These are phyloP conservation scores for Hystrix brachyura DNA, from an alignment of 2,113 vertebrate genomes.

Conservation along the genomic window DNA sequence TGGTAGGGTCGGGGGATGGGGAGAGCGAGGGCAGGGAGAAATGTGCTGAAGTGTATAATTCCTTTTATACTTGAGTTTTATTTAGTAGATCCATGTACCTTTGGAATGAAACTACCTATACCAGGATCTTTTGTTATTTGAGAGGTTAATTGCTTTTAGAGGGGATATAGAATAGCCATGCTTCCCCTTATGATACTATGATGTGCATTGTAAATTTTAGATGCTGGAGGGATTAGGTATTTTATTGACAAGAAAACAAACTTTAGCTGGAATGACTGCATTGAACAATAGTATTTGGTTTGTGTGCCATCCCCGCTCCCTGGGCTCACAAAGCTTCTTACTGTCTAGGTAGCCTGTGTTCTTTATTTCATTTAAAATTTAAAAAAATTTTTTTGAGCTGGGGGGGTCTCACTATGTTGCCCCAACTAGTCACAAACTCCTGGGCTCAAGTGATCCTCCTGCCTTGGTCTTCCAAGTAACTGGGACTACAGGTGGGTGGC, in stretches of 20 bases:
- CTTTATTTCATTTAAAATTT: neutral
- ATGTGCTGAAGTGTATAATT: neutral
- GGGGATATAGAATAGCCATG: neutral
- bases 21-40: neutral
- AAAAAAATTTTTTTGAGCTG: neutral
- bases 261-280: conserved; percentile 40
- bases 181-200: neutral
- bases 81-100: neutral
- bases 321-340: neutral
- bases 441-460: neutral
- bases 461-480: neutral
- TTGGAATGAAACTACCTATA: conserved; percentile 14
- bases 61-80: conserved; percentile 41
- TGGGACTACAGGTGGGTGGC: neutral
- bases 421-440: neutral
- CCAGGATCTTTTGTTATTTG: conserved; percentile 31
- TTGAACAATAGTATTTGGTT: neutral
- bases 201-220: neutral
- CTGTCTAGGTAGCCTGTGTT: neutral
- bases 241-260: neutral
- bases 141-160: neutral
- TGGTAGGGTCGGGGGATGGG: neutral
- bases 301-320: neutral
- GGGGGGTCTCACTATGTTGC: no score
- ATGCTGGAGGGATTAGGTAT: neutral